Base-by-base conservation (phyloP, 2,888 invertebrate genomes). In the Protula sp. region DNA sequence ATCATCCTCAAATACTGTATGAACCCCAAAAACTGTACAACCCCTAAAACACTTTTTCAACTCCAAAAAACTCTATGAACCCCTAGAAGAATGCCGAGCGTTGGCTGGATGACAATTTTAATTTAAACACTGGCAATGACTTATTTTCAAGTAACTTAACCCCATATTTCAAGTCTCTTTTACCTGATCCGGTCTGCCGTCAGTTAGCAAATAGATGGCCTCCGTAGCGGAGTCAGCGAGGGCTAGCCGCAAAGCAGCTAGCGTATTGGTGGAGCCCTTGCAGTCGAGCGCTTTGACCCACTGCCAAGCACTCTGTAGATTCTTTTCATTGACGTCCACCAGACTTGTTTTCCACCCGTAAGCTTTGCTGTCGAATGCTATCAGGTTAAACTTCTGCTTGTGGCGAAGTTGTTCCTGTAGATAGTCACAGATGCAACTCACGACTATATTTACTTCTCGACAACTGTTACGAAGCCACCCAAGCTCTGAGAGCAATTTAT, bases 121-220 rank as follows among this genome's bases (percentile, higher is more conserved):
- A n/a, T n/a, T n/a, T n/a, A n/a, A n/a, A n/a, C n/a, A n/a, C n/a
- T n/a, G n/a, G n/a, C n/a, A n/a, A n/a, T n/a, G n/a, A n/a, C n/a
- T n/a, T n/a, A n/a, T n/a, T n/a, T n/a, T n/a, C n/a, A n/a, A n/a
- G n/a, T n/a, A n/a, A n/a, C n/a, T n/a, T n/a, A n/a, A n/a, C n/a
- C n/a, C n/a, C n/a, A n/a, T n/a, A n/a, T n/a, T n/a, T n/a, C n/a
- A n/a, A n/a, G n/a, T n/a, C n/a, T n/a, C n/a, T 19, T 38, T 48
- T 59, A 78, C 79, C 76, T 79, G 80, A 59, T 81, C 81, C 27
- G 81, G 81, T 45, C 81, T 64, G 2, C 81, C 81, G 66, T 81
- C 81, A 9, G 78, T 77, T 38, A 81, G 70, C 52, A 81, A 68
- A 60, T 81, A 81, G 53, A 81, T 74, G 47, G 79, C 81, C 67